Evolutionary conservation across 2,797 vertebrate species (phyloP), one percentile per base, ranked within the genome.

Genomic region (Clarias platycephalus): DNA sequence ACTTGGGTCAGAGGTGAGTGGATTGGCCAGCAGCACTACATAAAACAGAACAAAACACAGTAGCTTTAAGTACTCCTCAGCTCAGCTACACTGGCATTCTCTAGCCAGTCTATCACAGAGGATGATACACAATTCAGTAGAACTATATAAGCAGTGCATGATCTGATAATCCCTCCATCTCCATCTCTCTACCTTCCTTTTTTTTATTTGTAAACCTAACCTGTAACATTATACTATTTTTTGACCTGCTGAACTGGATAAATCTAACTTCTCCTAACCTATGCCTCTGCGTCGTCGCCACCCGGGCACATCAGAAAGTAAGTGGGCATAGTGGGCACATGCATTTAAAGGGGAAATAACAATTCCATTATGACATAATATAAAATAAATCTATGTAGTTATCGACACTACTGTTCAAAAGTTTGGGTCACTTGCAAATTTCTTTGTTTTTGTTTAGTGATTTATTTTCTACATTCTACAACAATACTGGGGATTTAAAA

Each of bases 11-110:
- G 31, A 40, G 75, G 28, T 78, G 24, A 40, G 57, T 62, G 31
- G 13, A 78, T 62, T 78, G 75, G 75, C 57, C 57, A 62, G 31
- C 20, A 78, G 28, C 22, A 40, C 10, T 78, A 24, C 75, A 37
- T 22, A 77, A 5, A 37, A 22, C 28, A 60, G 55, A 57, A 60
- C 55, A 58, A 62, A 78, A 78, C 22, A 24, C 31, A 24, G 75
- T 16, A 78, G 5, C 31, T 13, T 58, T 13, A 31, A 24, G 10
- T 57, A 55, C 72, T 2, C 16, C 18, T 58, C 49, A 57, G 28
- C 20, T 76, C 9, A 37, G 55, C 75, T 60, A 22, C 20, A 60
- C 20, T 31, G 26, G n/a, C 26, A 53, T 55, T 18, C 72, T 55
- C 4, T 60, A 34, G 4, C 4, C 57, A 40, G 20, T 37, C 57